Conservation (phyloP, 2,113 vertebrate species). For the Lepus europaeus region DNA sequence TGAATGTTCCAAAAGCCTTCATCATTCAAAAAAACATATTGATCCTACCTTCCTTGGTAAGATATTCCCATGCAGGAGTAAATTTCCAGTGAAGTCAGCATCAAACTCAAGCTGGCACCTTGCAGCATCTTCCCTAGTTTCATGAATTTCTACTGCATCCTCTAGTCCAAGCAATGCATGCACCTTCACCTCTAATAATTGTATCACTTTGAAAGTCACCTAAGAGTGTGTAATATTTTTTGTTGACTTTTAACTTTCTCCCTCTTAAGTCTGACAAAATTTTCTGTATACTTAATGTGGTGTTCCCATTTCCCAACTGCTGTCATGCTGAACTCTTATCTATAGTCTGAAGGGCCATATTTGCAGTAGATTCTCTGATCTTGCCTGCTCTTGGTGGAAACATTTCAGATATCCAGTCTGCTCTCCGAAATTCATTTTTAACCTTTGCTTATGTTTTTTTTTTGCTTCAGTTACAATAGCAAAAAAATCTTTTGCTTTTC, state of each 20-base stretch:
- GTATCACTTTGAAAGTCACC: conserved; percentile 18
- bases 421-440: background rate
- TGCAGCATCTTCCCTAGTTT: background rate
- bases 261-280: background rate
- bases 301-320: background rate
- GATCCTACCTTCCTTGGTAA: background rate
- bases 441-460: conserved; percentile 30
- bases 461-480: background rate
- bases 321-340: background rate
- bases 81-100: background rate
- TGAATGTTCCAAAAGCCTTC: background rate
- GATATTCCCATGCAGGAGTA: background rate
- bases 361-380: background rate
- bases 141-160: conserved; percentile 2
- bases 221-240: conserved; percentile 42
- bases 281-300: background rate
- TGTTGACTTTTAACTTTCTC: background rate
- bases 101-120: background rate
- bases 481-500: background rate
- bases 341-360: background rate
- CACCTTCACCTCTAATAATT: background rate
- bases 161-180: background rate
- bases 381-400: background rate
- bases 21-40: background rate
- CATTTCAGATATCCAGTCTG: background rate